phyloP scores from a whole-genome alignment of 1,140 invertebrate species.

The Psix sp. region DNA sequence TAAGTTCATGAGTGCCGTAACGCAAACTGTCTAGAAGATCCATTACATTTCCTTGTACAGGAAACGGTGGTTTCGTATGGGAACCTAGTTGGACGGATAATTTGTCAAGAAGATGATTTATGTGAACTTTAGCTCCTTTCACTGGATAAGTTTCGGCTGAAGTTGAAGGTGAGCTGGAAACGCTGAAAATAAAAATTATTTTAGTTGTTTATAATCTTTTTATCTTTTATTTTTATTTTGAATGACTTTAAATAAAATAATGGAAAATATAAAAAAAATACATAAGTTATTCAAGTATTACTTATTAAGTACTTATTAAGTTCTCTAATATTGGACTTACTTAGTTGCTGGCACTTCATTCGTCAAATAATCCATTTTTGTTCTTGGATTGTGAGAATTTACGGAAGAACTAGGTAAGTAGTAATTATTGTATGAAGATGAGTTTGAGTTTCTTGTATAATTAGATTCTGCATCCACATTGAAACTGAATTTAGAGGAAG shows the following conservation, averaged over 20 bases:
- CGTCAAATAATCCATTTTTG: conserved; percentile 17
- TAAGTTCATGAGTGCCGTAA: conserved; percentile 45
- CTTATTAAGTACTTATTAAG: no score
- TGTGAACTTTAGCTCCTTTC: conserved; percentile 68
- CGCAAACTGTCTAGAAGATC: conserved; percentile 62
- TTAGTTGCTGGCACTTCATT: conserved; percentile 11
- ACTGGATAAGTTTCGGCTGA: conserved; percentile 54
- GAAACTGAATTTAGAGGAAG: conserved; percentile 16
- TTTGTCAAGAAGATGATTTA: conserved; percentile 71
- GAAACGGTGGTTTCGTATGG: conserved; percentile 48
- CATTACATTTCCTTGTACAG: conserved; percentile 63
- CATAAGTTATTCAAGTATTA: no score
- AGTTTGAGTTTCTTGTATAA: conserved; percentile 24
- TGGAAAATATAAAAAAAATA: no score
- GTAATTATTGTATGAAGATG: conserved; percentile 9
- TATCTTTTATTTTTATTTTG: background rate
- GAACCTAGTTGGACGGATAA: conserved; percentile 62
- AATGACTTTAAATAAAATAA: no score
- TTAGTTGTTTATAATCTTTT: background rate
- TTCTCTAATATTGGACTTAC: conserved; percentile 13
- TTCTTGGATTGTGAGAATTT: conserved; percentile 10
- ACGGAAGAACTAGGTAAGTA: conserved; percentile 1
- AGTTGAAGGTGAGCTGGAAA: conserved; percentile 11
- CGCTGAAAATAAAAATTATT: background rate
- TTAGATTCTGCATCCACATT: conserved; percentile 19